Evolutionary conservation across 2,113 vertebrate species (phyloP), one percentile per base, ranked within the genome.

Genomic region (Sander vitreus): DNA sequence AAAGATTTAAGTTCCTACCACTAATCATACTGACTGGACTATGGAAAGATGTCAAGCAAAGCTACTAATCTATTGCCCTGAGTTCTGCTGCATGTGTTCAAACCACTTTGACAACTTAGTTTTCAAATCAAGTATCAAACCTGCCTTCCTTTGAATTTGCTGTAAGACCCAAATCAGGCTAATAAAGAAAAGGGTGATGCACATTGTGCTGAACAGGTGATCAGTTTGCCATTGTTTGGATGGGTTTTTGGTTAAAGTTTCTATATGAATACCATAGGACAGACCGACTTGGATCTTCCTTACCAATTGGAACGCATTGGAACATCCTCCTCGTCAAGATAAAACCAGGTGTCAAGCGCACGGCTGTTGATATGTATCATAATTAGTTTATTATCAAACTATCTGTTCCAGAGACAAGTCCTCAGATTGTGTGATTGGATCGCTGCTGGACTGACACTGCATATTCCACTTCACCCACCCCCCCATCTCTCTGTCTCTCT

Each of bases 301-400:
- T 51, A 18, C 13, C 13, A 59, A 60, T 43, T 43, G 33, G 48
- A 59, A 69, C 0, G 1, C 27, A 2, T 27, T 25, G 21, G 47
- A 68, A 54, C 4, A 18, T 59, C 54, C 9, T 43, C 39, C 39
- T 62, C 27, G 23, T 58, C 0, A 9, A 33, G 54, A 64, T 25
- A 81, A 10, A 78, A 73, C 60, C 76, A 70, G 78, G 81, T 85
- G 80, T 85, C 33, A 68, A 62, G 73, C 5, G 12, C 75, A 57
- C 4, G 10, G 72, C 62, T 76, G 75, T 74, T 84, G 78, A 80
- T 59, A 73, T 5, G 14, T 80, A 86, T 83, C 78, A 62, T 87
- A 82, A 87, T 91, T 85, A 75, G 70, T 89, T 89, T 82, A 80
- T 86, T 90, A 90, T 81, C 75, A 60, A 75, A 76, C 68, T 64